Percentiles rank a stretch among this genome's conserved stretches.
Conservation (phyloP, 2,888 invertebrate species). For the Amphiduros pacificus region DNA sequence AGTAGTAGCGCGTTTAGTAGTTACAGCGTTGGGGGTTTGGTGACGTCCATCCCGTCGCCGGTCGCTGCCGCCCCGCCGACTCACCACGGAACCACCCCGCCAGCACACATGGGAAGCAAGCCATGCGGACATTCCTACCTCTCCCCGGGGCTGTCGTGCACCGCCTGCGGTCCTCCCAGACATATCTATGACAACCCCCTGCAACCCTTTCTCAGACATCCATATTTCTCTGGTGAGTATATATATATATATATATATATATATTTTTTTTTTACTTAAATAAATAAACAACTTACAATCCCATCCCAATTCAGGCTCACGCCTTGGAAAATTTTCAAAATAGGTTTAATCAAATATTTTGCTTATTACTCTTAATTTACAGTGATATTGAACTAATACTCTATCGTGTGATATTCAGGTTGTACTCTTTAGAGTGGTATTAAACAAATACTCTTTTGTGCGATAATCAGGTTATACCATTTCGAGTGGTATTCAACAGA, state of each 20-base stretch:
- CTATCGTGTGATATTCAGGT: too few relatives aligned
- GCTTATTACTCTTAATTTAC: not conserved
- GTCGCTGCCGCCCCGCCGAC: not conserved
- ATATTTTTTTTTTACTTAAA: not conserved
- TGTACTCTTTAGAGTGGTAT: too few relatives aligned
- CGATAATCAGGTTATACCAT: too few relatives aligned
- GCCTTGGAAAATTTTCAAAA: not conserved
- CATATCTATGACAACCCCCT: slow-evolving; percentile 11
- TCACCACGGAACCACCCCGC: not conserved
- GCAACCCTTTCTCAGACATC: slow-evolving; percentile 12
- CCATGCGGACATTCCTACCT: not conserved
- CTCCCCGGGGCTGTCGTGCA: not conserved
- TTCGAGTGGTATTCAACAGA: too few relatives aligned
- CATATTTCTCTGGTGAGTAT: slow-evolving; percentile 10
- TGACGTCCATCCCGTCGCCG: not conserved
- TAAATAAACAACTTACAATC: too few relatives aligned
- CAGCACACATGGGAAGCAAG: not conserved
- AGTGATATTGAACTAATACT: not conserved
- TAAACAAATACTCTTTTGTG: too few relatives aligned
- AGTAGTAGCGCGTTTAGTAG: too few relatives aligned
- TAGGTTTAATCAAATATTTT: not conserved
- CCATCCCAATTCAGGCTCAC: too few relatives aligned
- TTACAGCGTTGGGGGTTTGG: too few relatives aligned
- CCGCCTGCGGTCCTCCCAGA: slow-evolving; percentile 4
- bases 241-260: not conserved